Conservation (phyloP, 2,797 vertebrate genomes). For the Lutjanus campechanus region DNA sequence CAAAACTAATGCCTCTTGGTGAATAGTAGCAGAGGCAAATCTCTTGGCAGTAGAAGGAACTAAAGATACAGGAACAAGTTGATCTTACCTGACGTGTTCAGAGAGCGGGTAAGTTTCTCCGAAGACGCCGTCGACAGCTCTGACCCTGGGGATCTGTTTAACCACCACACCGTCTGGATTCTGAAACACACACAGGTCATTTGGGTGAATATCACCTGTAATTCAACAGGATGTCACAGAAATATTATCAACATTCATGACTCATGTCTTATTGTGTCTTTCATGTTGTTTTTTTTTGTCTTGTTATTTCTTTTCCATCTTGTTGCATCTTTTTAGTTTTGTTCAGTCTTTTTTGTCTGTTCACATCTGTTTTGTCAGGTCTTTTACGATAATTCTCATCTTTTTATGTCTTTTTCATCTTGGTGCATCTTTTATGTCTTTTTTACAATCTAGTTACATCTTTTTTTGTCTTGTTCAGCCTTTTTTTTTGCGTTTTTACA, state of each 20-base stretch:
- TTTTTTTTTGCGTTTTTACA: too few species aligned
- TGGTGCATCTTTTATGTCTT: too few species aligned
- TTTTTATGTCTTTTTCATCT: too few species aligned
- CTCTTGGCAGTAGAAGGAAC: not conserved
- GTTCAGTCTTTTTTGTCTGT: too few species aligned
- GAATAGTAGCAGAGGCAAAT: not conserved
- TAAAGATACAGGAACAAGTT: not conserved
- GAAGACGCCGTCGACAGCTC: conserved; percentile 57
- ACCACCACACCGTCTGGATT: conserved; percentile 81
- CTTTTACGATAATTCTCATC: too few species aligned
- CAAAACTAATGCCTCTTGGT: not conserved
- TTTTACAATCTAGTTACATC: too few species aligned
- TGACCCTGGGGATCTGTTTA: conserved; percentile 53
- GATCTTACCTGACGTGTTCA: conserved; percentile 76
- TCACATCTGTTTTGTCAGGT: too few species aligned
- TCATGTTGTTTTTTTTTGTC: too few species aligned
- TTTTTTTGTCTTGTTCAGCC: too few species aligned
- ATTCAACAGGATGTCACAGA: not conserved
- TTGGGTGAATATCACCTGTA: not conserved
- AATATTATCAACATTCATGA: not conserved
- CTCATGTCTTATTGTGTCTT: too few species aligned
- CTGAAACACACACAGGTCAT: conserved; percentile 47
- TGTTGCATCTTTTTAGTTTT: too few species aligned
- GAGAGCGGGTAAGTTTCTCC: conserved; percentile 66
- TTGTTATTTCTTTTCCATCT: too few species aligned